Base-by-base conservation (phyloP, 1,140 invertebrate species). In the Ditylenchus dipsaci region DNA sequence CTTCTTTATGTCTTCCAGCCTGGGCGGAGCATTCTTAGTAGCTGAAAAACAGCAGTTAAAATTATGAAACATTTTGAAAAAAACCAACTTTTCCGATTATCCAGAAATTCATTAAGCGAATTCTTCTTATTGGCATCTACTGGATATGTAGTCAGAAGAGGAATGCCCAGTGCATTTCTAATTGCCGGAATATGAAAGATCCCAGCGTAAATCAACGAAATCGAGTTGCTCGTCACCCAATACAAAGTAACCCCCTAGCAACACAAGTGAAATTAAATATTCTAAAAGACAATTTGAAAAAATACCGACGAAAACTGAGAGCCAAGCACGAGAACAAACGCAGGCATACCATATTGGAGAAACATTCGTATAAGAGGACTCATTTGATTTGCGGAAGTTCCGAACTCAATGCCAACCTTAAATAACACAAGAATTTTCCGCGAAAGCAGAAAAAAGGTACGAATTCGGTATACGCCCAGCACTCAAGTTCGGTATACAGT, bases 161-260 rank as follows among this genome's bases (percentile, higher is more conserved):
- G 89, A 74, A 97, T 93, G 61, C 90, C 89, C 49, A 93, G 91
- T 75, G 87, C 89, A 23, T 87, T 84, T 76, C 90, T 85, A 1
- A 96, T 88, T 47, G 82, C 79, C 15, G 90, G 89, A 65, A 92
- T 87, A 83, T 87, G 90, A 11, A 97, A 84, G 58, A 95, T 45
- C 13, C 87, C 86, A 21, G 91, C 90, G 89, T 95, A 92, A 0
- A 86, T 57, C 7, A 97, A 77, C 0, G 93, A 94, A 67, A 95
- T 88, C n/a, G 90, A 86, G 83, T 97, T 97, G 64, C 88, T 90
- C 29, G 90, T 88, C 33, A 88, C 86, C 94, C 94, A 97, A 82
- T 97, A 97, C 45, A 89, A 88, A 26, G 93, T 85, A 77, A 97
- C 88, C 17, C 90, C 91, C 89, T 89, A 75, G n/a, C 84, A 77